Percentiles rank a stretch among this genome's conserved stretches.
Evolutionary conservation across 2,888 invertebrate genomes (phyloP).

Genomic region (Asteroscopus sphinx): DNA sequence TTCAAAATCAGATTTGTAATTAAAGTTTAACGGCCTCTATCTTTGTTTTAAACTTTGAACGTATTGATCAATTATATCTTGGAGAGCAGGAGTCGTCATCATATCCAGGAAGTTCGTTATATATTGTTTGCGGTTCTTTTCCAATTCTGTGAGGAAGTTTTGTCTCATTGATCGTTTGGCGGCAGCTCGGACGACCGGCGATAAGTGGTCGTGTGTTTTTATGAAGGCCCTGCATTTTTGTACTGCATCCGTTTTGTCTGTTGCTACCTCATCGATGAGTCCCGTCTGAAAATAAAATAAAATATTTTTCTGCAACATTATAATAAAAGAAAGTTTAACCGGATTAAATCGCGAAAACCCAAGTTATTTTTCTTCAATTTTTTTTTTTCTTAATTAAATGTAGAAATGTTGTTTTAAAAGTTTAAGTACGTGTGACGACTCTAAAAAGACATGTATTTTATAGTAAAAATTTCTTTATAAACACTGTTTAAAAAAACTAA

Average conservation of each 20-base stretch:
- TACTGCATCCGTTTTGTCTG: slow-evolving; percentile 91
- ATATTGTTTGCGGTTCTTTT: slow-evolving; percentile 90
- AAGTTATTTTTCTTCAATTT: too few species aligned
- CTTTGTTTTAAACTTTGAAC: slow-evolving; percentile 91
- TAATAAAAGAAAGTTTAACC: too few species aligned
- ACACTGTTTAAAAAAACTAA: too few species aligned
- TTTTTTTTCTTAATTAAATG: too few species aligned
- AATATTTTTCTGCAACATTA: too few species aligned
- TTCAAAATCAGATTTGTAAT: too few species aligned
- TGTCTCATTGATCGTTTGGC: slow-evolving; percentile 86
- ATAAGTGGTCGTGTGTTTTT: slow-evolving; percentile 90
- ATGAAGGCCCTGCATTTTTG: slow-evolving; percentile 91
- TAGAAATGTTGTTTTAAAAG: too few species aligned
- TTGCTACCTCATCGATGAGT: slow-evolving; percentile 92
- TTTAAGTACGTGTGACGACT: too few species aligned
- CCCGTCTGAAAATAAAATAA: slow-evolving; percentile 82
- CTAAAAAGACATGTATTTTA: too few species aligned
- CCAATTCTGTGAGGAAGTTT: slow-evolving; percentile 81
- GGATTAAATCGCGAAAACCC: too few species aligned
- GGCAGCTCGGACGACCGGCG: slow-evolving; percentile 84
- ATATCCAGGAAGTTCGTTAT: slow-evolving; percentile 88
- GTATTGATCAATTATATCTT: slow-evolving; percentile 92
- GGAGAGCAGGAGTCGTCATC: slow-evolving; percentile 90
- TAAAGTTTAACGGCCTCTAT: slow-evolving; percentile 42
- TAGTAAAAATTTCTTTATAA: too few species aligned